Percentiles rank a stretch among this genome's conserved stretches.
Evolutionary conservation across 1,140 invertebrate species (phyloP).

Genomic region (Drosophila willistoni): DNA sequence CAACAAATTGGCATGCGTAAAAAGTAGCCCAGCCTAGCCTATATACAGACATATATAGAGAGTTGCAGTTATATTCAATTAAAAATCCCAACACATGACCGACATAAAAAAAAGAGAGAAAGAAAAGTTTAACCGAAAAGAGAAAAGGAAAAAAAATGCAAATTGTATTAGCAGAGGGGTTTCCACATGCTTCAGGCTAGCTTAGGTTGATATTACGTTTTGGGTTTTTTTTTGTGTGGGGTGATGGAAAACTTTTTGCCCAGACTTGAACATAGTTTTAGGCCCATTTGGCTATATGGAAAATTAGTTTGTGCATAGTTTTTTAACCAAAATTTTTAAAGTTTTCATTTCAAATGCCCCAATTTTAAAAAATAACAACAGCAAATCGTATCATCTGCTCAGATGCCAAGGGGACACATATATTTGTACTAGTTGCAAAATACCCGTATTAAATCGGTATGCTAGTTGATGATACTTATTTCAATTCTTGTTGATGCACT

Average conservation of each 20-base stretch:
- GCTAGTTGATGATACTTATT: slow-evolving; percentile 27
- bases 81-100: slow-evolving; percentile 10
- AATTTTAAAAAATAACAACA: background rate
- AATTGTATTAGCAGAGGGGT: slow-evolving; percentile 63
- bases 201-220: slow-evolving; percentile 3
- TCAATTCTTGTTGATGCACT: slow-evolving; percentile 39
- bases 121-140: slow-evolving; percentile 10
- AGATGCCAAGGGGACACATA: slow-evolving; percentile 4
- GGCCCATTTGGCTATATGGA: background rate
- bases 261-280: slow-evolving; percentile 12
- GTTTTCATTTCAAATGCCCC: background rate
- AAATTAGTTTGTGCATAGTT: slow-evolving; percentile 9
- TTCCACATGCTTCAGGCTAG: slow-evolving; percentile 9
- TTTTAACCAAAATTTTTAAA: slow-evolving; percentile 5
- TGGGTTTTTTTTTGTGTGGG: background rate
- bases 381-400: background rate
- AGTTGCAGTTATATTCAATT: slow-evolving; percentile 12
- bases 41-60: background rate
- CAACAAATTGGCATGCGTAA: slow-evolving; percentile 8
- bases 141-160: slow-evolving; percentile 57
- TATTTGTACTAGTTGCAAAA: background rate
- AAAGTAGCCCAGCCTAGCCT: background rate
- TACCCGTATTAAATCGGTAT: slow-evolving; percentile 23
- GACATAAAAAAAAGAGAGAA: slow-evolving; percentile 10
- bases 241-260: background rate